Evolutionary conservation across 2,797 vertebrate species (phyloP).

Genomic region (Aeoliscus strigatus): DNA sequence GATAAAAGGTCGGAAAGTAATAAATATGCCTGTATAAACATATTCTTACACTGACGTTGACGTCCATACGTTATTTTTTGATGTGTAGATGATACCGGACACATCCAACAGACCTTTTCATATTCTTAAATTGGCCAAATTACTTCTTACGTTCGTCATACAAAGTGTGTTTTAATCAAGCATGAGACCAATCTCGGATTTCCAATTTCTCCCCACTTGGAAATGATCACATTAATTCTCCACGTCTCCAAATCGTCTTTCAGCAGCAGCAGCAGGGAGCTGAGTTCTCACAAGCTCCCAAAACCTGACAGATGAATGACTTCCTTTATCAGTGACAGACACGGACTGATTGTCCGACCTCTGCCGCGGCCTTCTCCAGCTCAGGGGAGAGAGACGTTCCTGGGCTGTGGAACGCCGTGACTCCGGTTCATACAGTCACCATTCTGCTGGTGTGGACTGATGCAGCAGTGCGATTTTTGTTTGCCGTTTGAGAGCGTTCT

Average conservation of each 20-base stretch:
- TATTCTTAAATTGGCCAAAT: no score
- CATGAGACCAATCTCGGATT: not conserved
- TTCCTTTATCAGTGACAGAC: conserved; percentile 44
- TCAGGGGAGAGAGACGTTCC: conserved; percentile 12
- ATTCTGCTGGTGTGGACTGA: no score
- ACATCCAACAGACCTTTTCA: no score
- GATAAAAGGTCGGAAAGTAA: no score
- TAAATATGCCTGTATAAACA: no score
- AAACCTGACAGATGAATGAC: conserved; percentile 27
- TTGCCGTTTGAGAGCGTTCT: conserved; percentile 20
- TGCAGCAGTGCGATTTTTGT: conserved; percentile 14
- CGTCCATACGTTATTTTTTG: no score
- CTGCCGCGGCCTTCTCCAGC: conserved; percentile 24
- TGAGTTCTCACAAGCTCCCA: conserved; percentile 2
- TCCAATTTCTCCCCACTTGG: not conserved
- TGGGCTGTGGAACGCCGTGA: conserved; percentile 7
- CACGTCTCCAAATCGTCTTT: conserved; percentile 2
- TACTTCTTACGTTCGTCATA: not conserved
- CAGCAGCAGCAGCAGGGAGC: not conserved
- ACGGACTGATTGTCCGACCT: conserved; percentile 28
- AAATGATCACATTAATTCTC: not conserved
- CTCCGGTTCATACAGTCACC: not conserved
- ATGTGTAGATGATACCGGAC: no score
- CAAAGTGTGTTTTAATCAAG: not conserved
- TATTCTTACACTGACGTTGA: no score